A percentile compares a stretch with the other conserved stretches of the same genome.
These are phyloP conservation scores for Melanostoma mellinum DNA, from an alignment of 2,888 invertebrate genomes.

Conservation along the genomic window DNA sequence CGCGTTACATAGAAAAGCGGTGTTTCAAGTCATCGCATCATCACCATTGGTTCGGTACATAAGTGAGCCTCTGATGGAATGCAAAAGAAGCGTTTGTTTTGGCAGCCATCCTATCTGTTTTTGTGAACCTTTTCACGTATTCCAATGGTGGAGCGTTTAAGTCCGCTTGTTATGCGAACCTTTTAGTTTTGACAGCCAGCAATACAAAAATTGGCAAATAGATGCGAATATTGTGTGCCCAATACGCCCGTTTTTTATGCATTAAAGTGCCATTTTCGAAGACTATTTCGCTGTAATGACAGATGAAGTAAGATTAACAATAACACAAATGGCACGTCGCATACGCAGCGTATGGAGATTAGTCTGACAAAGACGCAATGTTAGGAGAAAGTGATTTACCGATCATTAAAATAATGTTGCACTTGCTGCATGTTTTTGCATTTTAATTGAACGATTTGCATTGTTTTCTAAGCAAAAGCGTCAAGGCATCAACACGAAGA, in stretches of 20 bases:
- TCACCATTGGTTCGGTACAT: background rate
- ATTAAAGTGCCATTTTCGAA: constrained; percentile 14
- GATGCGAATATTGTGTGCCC: constrained; percentile 29
- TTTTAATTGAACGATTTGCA: no score
- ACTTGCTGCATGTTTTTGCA: constrained; percentile 35
- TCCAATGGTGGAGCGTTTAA: constrained; percentile 15
- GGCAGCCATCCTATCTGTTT: constrained; percentile 9
- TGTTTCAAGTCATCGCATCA: background rate
- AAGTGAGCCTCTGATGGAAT: background rate
- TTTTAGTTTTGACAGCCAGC: constrained; percentile 41
- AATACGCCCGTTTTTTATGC: background rate
- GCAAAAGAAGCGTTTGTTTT: background rate
- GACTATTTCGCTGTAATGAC: background rate
- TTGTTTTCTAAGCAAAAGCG: no score
- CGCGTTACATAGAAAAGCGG: background rate
- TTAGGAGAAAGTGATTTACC: constrained; percentile 70
- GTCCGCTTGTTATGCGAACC: constrained; percentile 39
- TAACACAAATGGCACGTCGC: constrained; percentile 10
- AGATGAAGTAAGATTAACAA: constrained; percentile 1
- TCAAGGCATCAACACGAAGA: no score
- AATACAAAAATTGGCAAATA: constrained; percentile 57
- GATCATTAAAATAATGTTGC: constrained; percentile 48
- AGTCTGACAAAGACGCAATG: constrained; percentile 40
- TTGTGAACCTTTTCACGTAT: constrained; percentile 30
- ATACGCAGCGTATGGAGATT: constrained; percentile 38